phyloP scores from a whole-genome alignment of 1,140 invertebrate genomes.

The Trichonephila clavata region DNA sequence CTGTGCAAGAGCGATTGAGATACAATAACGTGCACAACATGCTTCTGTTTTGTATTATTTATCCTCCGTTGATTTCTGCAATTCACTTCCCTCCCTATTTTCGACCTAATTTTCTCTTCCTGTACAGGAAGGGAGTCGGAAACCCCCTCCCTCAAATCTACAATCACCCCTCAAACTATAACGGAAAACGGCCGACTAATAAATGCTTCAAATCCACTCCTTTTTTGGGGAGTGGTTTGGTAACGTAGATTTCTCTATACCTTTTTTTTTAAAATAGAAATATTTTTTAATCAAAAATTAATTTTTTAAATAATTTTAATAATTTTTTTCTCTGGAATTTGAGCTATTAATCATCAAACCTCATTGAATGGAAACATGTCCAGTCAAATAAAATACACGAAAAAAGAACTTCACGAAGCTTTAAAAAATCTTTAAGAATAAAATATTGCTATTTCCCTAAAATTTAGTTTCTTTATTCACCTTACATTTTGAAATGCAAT shows the following conservation, averaged over 20 bases:
- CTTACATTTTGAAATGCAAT: no score
- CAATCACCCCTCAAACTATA: neutral
- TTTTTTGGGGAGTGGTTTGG: neutral
- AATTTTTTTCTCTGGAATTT: no score
- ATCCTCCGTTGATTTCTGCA: neutral
- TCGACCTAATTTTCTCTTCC: conserved; percentile 40
- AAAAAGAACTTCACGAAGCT: no score
- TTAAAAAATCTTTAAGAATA: no score
- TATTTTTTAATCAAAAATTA: no score
- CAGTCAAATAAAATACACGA: no score
- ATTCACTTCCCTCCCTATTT: neutral
- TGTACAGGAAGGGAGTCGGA: neutral
- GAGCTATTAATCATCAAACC: no score
- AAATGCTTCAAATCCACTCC: neutral
- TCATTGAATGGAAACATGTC: no score
- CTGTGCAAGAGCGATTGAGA: neutral
- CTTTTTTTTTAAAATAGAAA: no score
- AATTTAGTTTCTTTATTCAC: no score
- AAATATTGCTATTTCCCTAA: no score
- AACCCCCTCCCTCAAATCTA: neutral
- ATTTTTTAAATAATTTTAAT: no score
- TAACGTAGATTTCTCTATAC: neutral
- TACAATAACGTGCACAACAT: neutral
- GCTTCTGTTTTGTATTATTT: neutral
- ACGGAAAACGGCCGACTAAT: neutral